These are phyloP conservation scores for Emmelina monodactyla DNA, from an alignment of 2,888 invertebrate genomes.

Conservation along the genomic window DNA sequence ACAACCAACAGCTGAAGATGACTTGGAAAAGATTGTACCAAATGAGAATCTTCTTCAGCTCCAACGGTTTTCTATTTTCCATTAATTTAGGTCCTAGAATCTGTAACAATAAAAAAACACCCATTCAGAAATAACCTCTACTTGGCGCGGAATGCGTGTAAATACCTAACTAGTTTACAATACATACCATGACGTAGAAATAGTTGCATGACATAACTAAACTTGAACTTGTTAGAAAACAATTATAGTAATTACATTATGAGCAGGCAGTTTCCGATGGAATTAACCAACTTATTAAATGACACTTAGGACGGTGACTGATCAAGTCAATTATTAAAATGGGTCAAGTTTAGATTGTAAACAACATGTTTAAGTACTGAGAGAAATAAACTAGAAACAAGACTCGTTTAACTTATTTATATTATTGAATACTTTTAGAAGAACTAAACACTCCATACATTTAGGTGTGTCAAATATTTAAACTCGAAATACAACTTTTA, in stretches of 20 bases:
- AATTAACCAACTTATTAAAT: constrained; percentile 20
- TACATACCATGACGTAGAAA: not conserved
- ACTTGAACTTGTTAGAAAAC: constrained; percentile 6
- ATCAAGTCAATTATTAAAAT: constrained; percentile 1
- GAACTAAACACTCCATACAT: too few species aligned
- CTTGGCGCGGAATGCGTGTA: not conserved
- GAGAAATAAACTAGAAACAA: too few species aligned
- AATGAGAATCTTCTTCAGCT: constrained; percentile 77
- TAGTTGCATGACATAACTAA: constrained; percentile 1
- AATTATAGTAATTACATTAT: constrained; percentile 1
- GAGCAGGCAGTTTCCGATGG: constrained; percentile 21
- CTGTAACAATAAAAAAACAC: constrained; percentile 29
- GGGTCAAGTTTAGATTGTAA: constrained; percentile 2
- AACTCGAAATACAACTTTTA: too few species aligned
- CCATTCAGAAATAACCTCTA: not conserved
- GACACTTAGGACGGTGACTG: not conserved
- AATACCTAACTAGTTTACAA: too few species aligned
- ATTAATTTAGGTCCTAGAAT: constrained; percentile 81
- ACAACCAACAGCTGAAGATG: constrained; percentile 75
- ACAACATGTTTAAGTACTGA: too few species aligned
- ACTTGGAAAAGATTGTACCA: constrained; percentile 89
- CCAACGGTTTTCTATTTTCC: constrained; percentile 85
- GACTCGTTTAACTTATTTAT: too few species aligned
- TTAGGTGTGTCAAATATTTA: too few species aligned
- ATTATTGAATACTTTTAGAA: too few species aligned